Evolutionary conservation across 2,888 invertebrate genomes (phyloP).

Genomic region (Griposia aprilina): DNA sequence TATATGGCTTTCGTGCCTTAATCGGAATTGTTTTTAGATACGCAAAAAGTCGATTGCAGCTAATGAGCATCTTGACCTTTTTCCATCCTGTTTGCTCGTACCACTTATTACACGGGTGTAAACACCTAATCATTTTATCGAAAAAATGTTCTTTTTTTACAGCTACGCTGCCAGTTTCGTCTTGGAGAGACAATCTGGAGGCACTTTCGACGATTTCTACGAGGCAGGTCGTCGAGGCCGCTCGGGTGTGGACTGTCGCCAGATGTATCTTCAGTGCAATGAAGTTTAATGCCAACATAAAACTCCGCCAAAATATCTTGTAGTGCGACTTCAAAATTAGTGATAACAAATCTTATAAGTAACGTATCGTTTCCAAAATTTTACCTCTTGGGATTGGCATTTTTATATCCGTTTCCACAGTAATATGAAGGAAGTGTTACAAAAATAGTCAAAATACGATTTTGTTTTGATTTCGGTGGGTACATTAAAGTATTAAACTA

Average conservation of each 20-base stretch:
- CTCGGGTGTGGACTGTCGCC: constrained; percentile 96
- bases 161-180: constrained; percentile 97
- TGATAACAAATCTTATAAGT: constrained; percentile 66
- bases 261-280: constrained; percentile 96
- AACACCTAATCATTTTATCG: background rate
- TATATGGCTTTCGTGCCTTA: background rate
- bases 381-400: constrained; percentile 53
- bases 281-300: constrained; percentile 92
- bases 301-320: constrained; percentile 66
- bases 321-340: constrained; percentile 69
- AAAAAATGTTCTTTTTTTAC: constrained; percentile 53
- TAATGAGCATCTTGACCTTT: background rate
- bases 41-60: background rate
- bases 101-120: background rate
- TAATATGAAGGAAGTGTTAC: constrained; percentile 47
- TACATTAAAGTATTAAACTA: constrained; percentile 66
- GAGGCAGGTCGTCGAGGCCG: constrained; percentile 97
- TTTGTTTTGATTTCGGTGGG: constrained; percentile 66
- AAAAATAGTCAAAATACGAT: constrained; percentile 63
- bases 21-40: background rate
- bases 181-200: constrained; percentile 93
- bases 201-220: constrained; percentile 94
- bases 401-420: constrained; percentile 42
- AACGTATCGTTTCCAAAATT: constrained; percentile 64
- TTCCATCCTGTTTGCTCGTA: background rate